Evolutionary conservation across 2,888 invertebrate species (phyloP), one percentile per base, ranked within the genome.

Genomic region (Seira ritae): DNA sequence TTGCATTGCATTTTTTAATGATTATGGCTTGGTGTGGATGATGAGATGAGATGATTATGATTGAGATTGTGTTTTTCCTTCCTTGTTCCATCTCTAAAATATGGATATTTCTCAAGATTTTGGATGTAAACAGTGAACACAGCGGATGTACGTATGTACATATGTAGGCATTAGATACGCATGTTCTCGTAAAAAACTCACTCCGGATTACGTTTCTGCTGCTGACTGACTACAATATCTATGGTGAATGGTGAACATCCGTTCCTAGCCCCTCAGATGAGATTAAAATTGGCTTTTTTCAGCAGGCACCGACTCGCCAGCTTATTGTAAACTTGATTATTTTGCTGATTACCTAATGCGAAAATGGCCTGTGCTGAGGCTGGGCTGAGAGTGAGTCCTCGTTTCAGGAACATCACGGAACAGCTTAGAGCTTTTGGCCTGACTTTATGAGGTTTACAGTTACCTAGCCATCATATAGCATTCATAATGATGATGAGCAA

Each of bases 1-100:
- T n/a, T 67, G 76, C 24, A 71, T 76, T 71, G 76, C 66, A 75
- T 80, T 78, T 74, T 80, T 69, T 72, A 55, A 72, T 72, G 73
- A 69, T 80, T 80, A 75, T 75, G 55, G 66, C 62, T 4, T 80
- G 24, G 24, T 67, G 79, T 46, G 22, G 77, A 70, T 65, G 60
- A 62, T 69, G 71, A 80, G 23, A 23, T 67, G 19, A n/a, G 15
- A 42, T 60, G 60, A 37, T 69, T 19, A 15, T 42, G n/a, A 23
- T 42, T 6, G 37, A 69, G 69, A n/a, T n/a, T n/a, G n/a, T n/a
- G n/a, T n/a, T n/a, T n/a, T n/a, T 42, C 12, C 42, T 42, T 42
- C 42, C 42, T 42, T 42, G 12, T 42, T 42, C 42, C 42, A 42
- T 42, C 42, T 42, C 6, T 12, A 42, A 12, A 42, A 8, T 42